Evolutionary conservation across 1,140 invertebrate genomes (phyloP), one percentile per base, ranked within the genome.

Genomic region (Drosophila albomicans): DNA sequence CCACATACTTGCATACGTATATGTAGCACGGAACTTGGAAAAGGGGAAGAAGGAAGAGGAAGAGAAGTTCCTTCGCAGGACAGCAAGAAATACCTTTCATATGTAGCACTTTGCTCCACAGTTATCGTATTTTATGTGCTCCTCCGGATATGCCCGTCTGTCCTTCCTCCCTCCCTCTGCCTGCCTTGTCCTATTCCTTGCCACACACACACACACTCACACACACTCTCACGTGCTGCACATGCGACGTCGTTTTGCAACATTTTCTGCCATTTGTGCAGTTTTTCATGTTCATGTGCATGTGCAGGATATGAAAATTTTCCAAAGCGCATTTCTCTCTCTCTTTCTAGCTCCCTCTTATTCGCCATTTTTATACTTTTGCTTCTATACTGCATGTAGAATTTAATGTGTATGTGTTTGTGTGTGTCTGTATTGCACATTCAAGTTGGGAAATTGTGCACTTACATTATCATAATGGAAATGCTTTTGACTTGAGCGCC

Each of bases 381-480:
- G 16, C 28, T 30, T 32, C 32, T 32, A 5, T 32, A 7, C 35
- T 15, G 10, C 5, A 57, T 57, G 32, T 46, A 49, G 45, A n/a
- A 5, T 43, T 43, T 43, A 30, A 63, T 38, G 11, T 62, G 59
- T 51, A 25, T 66, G 57, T 65, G 32, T 63, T 15, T 58, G 66
- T 67, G 46, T 75, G 69, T 78, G 59, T 80, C 56, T 52, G 64
- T 71, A 46, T 35, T 45, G 69, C 69, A 59, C 78, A 84, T 88
- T 78, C 78, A 81, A 89, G 84, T 88, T 88, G 85, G 65, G 51
- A 88, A 88, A 88, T 89, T 84, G 85, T 85, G 85, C 85, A 89
- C 81, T 88, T 88, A 88, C 85, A 88, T 88, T 88, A 88, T 88
- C 85, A 89, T 88, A 88, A 89, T 88, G 85, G 78, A 89, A 88